Conservation (phyloP, 2,113 vertebrate species). For the Struthidea cinerea region DNA sequence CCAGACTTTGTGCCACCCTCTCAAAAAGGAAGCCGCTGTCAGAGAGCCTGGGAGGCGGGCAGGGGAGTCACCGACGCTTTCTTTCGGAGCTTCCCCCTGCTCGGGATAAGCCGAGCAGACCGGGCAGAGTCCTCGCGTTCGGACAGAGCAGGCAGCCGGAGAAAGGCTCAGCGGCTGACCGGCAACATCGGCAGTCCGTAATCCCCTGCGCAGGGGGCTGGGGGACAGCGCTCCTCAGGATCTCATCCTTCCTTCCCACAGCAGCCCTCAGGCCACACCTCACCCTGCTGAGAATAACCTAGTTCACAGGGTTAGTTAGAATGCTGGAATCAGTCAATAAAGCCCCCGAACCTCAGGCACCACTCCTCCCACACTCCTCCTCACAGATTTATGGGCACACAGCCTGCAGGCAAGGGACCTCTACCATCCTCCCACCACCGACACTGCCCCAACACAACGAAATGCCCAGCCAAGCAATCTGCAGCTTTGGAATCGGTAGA, state of each 20-base stretch:
- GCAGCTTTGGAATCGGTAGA: not conserved
- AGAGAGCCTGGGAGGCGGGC: not conserved
- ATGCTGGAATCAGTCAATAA: not conserved
- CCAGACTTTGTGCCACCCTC: slow-evolving; percentile 37
- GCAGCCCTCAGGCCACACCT: not conserved
- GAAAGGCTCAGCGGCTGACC: not conserved
- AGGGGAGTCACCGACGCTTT: not conserved
- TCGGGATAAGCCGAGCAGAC: not conserved
- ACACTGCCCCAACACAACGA: not conserved
- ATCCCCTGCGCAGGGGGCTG: not conserved
- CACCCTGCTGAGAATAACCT: slow-evolving; percentile 1
- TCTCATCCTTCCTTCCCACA: slow-evolving; percentile 14
- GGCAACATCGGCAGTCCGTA: not conserved
- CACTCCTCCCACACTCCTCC: not conserved
- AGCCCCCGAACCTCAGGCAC: not conserved
- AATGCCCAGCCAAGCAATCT: not conserved
- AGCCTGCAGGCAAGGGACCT: not conserved
- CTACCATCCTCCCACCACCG: fast-evolving
- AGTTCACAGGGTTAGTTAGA: not conserved
- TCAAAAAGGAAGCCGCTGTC: not conserved
- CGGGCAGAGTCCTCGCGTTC: fast-evolving
- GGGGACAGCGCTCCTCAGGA: not conserved
- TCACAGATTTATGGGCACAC: not conserved
- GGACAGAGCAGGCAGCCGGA: not conserved
- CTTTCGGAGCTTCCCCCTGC: not conserved